These are phyloP conservation scores for Conopomorpha cramerella DNA, from an alignment of 1,140 invertebrate species.

Conservation along the genomic window DNA sequence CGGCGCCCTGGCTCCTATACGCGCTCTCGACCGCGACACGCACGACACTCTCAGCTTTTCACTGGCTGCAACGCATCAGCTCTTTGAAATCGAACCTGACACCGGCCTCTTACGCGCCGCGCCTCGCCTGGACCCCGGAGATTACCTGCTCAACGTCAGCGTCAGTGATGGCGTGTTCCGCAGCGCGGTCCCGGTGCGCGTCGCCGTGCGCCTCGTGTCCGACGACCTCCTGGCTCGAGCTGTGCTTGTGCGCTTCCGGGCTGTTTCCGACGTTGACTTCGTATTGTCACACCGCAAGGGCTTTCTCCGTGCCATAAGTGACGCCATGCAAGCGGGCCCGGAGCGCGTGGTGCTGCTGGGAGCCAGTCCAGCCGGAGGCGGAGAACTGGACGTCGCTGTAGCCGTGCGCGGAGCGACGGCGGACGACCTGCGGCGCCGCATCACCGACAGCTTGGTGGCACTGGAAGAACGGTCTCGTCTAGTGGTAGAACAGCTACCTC, in stretches of 20 bases:
- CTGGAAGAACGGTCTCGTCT: slow-evolving; percentile 78
- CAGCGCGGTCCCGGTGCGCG: slow-evolving; percentile 74
- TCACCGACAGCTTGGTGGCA: slow-evolving; percentile 74
- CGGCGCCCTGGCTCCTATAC: slow-evolving; percentile 85
- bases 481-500: slow-evolving; percentile 77
- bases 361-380: too few relatives aligned
- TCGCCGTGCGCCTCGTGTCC: slow-evolving; percentile 82
- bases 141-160: slow-evolving; percentile 85
- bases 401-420: slow-evolving; percentile 66
- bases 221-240: slow-evolving; percentile 86
- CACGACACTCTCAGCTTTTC: slow-evolving; percentile 87
- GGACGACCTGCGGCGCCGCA: slow-evolving; percentile 41
- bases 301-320: slow-evolving; percentile 81
- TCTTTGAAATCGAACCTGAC: slow-evolving; percentile 80
- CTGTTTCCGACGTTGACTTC: slow-evolving; percentile 84
- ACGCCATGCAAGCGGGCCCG: slow-evolving; percentile 75
- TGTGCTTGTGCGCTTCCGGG: slow-evolving; percentile 79
- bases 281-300: slow-evolving; percentile 81
- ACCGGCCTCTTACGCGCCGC: slow-evolving; percentile 82
- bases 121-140: slow-evolving; percentile 83
- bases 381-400: slow-evolving; percentile 86
- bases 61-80: slow-evolving; percentile 66
- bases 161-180: slow-evolving; percentile 89
- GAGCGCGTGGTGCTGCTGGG: slow-evolving; percentile 72
- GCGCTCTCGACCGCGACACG: slow-evolving; percentile 88